Evolutionary conservation across 2,113 vertebrate species (phyloP).

Genomic region (Pagrus major): DNA sequence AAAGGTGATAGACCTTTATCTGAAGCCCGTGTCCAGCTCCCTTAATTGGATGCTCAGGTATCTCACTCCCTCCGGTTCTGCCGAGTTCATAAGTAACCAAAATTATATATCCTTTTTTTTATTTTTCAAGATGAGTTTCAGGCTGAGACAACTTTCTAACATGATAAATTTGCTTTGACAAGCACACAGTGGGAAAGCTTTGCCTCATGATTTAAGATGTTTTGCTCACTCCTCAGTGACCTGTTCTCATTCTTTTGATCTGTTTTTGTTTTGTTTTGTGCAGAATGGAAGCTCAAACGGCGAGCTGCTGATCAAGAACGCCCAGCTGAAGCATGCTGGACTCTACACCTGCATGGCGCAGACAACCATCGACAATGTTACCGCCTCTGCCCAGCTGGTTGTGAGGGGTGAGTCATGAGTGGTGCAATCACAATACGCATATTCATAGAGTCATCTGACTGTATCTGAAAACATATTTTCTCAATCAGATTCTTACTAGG

Average conservation of each 20-base stretch:
- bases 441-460: neutral
- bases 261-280: slow-evolving; percentile 48
- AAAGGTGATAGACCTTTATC: neutral
- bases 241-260: too few species aligned
- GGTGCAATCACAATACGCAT: neutral
- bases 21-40: slow-evolving; percentile 5
- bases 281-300: slow-evolving; percentile 90
- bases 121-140: slow-evolving; percentile 16
- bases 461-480: neutral
- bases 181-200: neutral
- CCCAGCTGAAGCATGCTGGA: slow-evolving; percentile 92
- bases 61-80: neutral
- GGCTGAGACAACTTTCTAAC: neutral
- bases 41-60: slow-evolving; percentile 12
- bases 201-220: neutral
- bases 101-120: neutral
- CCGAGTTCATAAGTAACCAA: neutral
- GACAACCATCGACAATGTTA: slow-evolving; percentile 94
- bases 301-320: slow-evolving; percentile 91
- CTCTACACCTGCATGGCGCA: slow-evolving; percentile 94
- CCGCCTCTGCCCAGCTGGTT: slow-evolving; percentile 91
- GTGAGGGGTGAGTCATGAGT: slow-evolving; percentile 90
- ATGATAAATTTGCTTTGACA: neutral
- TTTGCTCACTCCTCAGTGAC: neutral
- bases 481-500: neutral